Conservation (phyloP, 2,113 vertebrate species). For the Grallaria varia region DNA sequence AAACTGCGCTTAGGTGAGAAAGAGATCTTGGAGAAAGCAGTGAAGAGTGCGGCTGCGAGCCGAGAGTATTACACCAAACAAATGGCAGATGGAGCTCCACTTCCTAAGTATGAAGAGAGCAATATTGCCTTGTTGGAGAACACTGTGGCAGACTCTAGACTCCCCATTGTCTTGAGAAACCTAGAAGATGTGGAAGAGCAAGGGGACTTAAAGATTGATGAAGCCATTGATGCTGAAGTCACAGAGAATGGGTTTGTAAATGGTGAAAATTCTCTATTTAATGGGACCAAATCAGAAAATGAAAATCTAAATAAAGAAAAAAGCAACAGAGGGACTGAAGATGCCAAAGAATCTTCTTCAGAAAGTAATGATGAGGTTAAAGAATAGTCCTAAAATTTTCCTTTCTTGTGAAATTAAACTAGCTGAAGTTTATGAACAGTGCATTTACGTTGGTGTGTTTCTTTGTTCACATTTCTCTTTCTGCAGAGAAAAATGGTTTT, state of each 20-base stretch:
- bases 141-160: conserved; percentile 78
- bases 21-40: conserved; percentile 89
- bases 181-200: conserved; percentile 79
- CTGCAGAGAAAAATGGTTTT: conserved; percentile 77
- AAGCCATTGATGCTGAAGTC: conserved; percentile 68
- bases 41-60: conserved; percentile 79
- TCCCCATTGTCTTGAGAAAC: conserved; percentile 85
- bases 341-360: conserved; percentile 79
- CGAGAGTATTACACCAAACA: conserved; percentile 80
- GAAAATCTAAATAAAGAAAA: conserved; percentile 61
- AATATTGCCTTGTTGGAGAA: conserved; percentile 87
- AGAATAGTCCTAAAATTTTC: conserved; percentile 72
- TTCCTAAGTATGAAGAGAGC: conserved; percentile 88
- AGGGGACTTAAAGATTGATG: conserved; percentile 71
- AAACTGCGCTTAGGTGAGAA: conserved; percentile 93
- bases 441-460: conserved; percentile 68
- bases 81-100: conserved; percentile 74
- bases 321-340: conserved; percentile 74
- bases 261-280: conserved; percentile 77
- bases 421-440: conserved; percentile 65
- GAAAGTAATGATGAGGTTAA: conserved; percentile 60
- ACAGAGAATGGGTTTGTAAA: conserved; percentile 79
- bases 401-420: conserved; percentile 70
- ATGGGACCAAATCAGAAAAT: conserved; percentile 70
- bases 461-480: conserved; percentile 76